phyloP scores from a whole-genome alignment of 2,113 vertebrate species.

The Typhlomys cinereus region DNA sequence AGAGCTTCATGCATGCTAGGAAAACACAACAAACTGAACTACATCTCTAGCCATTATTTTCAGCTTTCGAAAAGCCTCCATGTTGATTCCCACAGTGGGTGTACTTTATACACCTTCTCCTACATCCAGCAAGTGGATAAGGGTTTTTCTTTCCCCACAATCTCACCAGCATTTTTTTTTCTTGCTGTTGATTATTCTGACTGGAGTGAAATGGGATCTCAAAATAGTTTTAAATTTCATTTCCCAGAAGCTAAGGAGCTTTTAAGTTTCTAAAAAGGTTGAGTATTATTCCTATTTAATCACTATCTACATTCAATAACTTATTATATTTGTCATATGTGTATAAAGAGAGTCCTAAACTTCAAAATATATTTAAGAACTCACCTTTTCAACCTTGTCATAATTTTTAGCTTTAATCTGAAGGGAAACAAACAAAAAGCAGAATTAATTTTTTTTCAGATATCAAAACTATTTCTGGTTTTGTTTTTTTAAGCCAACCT shows the following conservation, averaged over 20 bases:
- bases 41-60: background rate
- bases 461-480: background rate
- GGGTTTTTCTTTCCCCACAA: background rate
- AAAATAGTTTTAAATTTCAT: background rate
- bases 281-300: slow-evolving; percentile 35
- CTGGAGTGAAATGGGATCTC: background rate
- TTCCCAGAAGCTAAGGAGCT: background rate
- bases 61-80: background rate
- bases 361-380: slow-evolving; percentile 76
- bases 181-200: background rate
- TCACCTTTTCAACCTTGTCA: slow-evolving; percentile 99
- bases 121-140: background rate
- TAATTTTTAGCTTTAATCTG: slow-evolving; percentile 99
- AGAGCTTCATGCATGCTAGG: background rate
- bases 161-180: background rate
- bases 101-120: background rate
- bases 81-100: background rate
- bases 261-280: background rate
- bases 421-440: slow-evolving; percentile 88
- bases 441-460: slow-evolving; percentile 76
- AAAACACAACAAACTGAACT: background rate
- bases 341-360: background rate
- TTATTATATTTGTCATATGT: background rate
- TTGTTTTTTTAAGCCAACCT: slow-evolving; percentile 13
- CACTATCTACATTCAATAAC: slow-evolving; percentile 21